Percentiles rank a stretch among this genome's conserved stretches.
phyloP scores from a whole-genome alignment of 2,113 vertebrate species.

The Physeter macrocephalus region DNA sequence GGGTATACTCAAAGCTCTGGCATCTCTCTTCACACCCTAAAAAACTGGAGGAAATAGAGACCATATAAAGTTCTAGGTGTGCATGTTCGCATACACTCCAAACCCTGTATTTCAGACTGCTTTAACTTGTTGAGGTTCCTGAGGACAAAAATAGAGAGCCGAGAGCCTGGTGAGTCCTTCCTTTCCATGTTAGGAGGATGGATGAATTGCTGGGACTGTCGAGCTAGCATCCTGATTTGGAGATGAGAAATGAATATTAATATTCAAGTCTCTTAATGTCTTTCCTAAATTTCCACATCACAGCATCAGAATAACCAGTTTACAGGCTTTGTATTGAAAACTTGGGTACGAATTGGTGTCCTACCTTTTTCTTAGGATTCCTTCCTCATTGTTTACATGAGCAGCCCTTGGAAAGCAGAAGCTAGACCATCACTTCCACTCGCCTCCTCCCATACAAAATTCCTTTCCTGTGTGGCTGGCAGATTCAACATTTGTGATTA shows the following conservation, averaged over 20 bases:
- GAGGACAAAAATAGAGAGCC: background rate
- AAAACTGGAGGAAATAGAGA: background rate
- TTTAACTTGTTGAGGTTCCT: background rate
- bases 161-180: background rate
- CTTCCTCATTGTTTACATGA: background rate
- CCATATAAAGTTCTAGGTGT: background rate
- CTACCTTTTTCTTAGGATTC: background rate
- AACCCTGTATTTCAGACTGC: background rate
- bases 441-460: fast-evolving
- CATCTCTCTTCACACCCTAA: background rate
- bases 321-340: background rate
- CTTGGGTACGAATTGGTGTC: background rate
- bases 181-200: background rate
- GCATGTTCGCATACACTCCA: background rate
- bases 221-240: background rate
- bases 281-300: background rate
- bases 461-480: too few relatives aligned
- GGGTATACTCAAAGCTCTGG: background rate
- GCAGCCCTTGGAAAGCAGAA: background rate
- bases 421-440: fast-evolving
- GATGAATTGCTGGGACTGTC: background rate
- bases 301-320: background rate
- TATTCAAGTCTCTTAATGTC: background rate
- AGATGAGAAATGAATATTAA: background rate
- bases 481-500: background rate